A percentile compares a stretch with the other conserved stretches of the same genome.
Evolutionary conservation across 2,888 invertebrate genomes (phyloP).

Genomic region (Nineta flava): DNA sequence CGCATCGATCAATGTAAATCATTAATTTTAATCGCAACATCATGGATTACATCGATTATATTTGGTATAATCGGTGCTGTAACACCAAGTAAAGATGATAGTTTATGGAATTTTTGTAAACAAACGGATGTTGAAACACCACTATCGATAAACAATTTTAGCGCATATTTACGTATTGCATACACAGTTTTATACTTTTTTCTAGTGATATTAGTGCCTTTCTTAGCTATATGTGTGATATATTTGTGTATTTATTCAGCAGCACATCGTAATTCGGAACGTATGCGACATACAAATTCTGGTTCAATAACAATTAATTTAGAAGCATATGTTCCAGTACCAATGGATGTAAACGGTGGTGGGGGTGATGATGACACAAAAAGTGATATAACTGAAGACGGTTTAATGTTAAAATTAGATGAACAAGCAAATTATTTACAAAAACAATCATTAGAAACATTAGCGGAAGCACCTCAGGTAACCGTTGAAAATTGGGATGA

Average conservation of each 20-base stretch:
- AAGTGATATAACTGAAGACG: conserved; percentile 4
- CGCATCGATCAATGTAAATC: conserved; percentile 34
- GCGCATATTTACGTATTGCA: conserved; percentile 25
- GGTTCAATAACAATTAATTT: conserved; percentile 35
- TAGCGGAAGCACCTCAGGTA: neutral
- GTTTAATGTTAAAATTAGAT: conserved; percentile 6
- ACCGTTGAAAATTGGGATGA: neutral
- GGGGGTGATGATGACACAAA: conserved; percentile 1
- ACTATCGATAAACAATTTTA: conserved; percentile 6
- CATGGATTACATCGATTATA: conserved; percentile 31
- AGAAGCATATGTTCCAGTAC: conserved; percentile 29
- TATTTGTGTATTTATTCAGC: conserved; percentile 61
- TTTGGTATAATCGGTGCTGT: conserved; percentile 30
- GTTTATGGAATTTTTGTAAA: conserved; percentile 28
- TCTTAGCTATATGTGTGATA: conserved; percentile 51
- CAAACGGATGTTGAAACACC: conserved; percentile 6
- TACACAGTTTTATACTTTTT: conserved; percentile 30
- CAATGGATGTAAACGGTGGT: conserved; percentile 29
- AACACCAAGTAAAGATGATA: conserved; percentile 26
- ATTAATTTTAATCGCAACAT: conserved; percentile 28
- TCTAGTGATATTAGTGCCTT: conserved; percentile 34
- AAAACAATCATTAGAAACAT: conserved; percentile 8
- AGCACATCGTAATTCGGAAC: conserved; percentile 53
- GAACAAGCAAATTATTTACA: conserved; percentile 5
- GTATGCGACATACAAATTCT: conserved; percentile 30